Evolutionary conservation across 1,140 invertebrate genomes (phyloP).

Genomic region (Neotoxoptera formosana): DNA sequence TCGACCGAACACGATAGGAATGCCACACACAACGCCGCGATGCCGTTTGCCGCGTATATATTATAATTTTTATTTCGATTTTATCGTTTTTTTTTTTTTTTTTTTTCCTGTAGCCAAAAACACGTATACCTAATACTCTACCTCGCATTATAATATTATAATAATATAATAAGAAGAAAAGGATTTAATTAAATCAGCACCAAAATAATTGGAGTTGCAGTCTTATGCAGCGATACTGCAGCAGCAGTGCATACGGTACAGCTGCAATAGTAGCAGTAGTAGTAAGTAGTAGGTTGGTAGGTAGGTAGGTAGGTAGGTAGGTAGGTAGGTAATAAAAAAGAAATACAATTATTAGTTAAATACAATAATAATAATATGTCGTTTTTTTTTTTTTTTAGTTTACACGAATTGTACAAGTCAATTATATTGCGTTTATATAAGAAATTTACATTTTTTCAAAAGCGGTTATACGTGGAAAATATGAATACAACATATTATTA

Average conservation of each 20-base stretch:
- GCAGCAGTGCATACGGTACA: too few species aligned
- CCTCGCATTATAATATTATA: neutral
- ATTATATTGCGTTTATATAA: neutral
- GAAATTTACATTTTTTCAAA: slow-evolving; percentile 14
- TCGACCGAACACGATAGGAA: slow-evolving; percentile 17
- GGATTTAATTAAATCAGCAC: neutral
- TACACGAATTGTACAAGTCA: neutral
- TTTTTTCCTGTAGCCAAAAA: neutral
- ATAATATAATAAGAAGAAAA: neutral
- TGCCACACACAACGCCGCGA: slow-evolving; percentile 3
- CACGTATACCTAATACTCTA: neutral
- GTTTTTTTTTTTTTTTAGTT: neutral
- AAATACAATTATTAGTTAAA: neutral
- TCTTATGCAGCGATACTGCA: neutral
- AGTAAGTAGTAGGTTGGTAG: too few species aligned
- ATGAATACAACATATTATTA: slow-evolving; percentile 23
- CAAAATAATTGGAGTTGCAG: neutral
- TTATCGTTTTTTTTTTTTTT: neutral
- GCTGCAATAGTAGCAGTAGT: too few species aligned
- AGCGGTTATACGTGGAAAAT: slow-evolving; percentile 7
- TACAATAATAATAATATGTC: neutral
- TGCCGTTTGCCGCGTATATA: neutral
- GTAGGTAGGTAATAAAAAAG: neutral
- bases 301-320: too few species aligned
- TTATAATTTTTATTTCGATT: neutral